phyloP scores from a whole-genome alignment of 1,140 invertebrate species.

The Pantala flavescens region DNA sequence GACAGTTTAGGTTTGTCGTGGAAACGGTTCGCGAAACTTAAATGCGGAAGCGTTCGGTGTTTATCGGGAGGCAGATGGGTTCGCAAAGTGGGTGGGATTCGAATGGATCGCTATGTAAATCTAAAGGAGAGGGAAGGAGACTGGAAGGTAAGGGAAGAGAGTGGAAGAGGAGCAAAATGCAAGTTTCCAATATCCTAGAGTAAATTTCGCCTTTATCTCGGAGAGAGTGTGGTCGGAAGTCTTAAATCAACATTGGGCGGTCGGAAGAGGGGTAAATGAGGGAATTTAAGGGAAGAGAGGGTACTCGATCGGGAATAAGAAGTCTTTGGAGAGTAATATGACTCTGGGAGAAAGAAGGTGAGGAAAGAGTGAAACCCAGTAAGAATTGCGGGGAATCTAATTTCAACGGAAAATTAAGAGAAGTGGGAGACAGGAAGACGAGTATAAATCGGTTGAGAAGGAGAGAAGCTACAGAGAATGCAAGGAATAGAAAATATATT shows the following conservation, averaged over 20 bases:
- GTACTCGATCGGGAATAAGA: no score
- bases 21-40: neutral
- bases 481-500: no score
- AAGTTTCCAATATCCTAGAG: slow-evolving; percentile 5
- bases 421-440: no score
- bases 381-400: no score
- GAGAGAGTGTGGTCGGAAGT: neutral
- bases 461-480: no score
- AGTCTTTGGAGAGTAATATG: no score
- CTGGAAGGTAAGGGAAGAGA: neutral
- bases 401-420: no score
- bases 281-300: neutral
- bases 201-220: neutral
- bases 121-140: neutral
- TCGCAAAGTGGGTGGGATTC: neutral
- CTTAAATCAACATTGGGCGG: slow-evolving; percentile 10
- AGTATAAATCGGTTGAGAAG: no score
- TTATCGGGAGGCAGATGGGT: neutral
- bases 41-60: neutral
- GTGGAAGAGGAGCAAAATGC: neutral
- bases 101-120: neutral
- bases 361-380: no score
- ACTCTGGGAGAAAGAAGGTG: no score
- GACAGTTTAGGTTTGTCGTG: no score
- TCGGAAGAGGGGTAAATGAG: neutral